A percentile compares a stretch with the other conserved stretches of the same genome.
Conservation (phyloP, 2,113 vertebrate genomes). For the Rutilus rutilus region DNA sequence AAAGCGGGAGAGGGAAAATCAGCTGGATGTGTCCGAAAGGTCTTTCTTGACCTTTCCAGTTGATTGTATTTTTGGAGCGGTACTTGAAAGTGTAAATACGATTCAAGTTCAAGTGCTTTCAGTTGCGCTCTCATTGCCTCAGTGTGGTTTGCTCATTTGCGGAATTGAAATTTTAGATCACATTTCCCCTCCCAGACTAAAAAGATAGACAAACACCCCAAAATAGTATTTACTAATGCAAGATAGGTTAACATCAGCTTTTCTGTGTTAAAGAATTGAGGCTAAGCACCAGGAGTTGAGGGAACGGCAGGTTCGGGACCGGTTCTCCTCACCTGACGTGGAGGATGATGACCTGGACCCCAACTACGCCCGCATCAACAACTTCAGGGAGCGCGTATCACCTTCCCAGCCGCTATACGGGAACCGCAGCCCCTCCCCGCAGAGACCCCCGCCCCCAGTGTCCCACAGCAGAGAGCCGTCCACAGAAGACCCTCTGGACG, state of each 20-base stretch:
- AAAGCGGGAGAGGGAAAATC: slow-evolving; percentile 12
- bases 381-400: slow-evolving; percentile 82
- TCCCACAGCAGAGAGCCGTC: slow-evolving; percentile 73
- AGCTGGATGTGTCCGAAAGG: neutral
- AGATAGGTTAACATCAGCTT: neutral
- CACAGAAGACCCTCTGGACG: slow-evolving; percentile 85
- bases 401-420: slow-evolving; percentile 63
- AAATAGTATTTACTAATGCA: neutral
- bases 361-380: slow-evolving; percentile 93
- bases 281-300: slow-evolving; percentile 88
- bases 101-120: neutral
- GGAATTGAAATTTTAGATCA: neutral
- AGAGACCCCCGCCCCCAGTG: slow-evolving; percentile 57
- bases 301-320: slow-evolving; percentile 78
- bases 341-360: slow-evolving; percentile 95
- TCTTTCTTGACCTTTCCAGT: slow-evolving; percentile 39
- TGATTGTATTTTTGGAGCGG: slow-evolving; percentile 15
- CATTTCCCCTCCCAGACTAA: neutral
- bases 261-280: slow-evolving; percentile 82
- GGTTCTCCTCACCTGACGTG: slow-evolving; percentile 77
- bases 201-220: neutral
- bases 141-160: neutral
- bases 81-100: neutral
- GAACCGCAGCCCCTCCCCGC: slow-evolving; percentile 49
- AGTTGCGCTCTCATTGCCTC: neutral